phyloP scores from a whole-genome alignment of 2,113 vertebrate species.

The Recurvirostra avosetta region DNA sequence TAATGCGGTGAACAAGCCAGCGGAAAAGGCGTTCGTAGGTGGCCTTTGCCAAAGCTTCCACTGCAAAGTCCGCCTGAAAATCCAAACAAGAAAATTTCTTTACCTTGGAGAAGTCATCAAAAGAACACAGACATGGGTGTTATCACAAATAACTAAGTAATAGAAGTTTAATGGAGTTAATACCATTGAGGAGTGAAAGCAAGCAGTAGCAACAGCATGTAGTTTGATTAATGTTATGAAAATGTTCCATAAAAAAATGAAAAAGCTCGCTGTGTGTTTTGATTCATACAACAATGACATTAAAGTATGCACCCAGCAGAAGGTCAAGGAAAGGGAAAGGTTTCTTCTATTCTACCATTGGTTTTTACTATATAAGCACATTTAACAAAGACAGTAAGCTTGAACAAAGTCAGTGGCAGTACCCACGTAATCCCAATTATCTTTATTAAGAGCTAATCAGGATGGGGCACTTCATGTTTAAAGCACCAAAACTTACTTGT shows the following conservation, averaged over 20 bases:
- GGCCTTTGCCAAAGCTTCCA: slow-evolving; percentile 95
- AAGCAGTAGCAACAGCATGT: not conserved
- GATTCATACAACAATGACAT: not conserved
- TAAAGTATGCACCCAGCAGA: not conserved
- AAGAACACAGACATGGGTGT: not conserved
- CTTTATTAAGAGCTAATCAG: not conserved
- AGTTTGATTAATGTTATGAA: not conserved
- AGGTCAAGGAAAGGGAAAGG: not conserved
- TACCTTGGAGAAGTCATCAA: not conserved
- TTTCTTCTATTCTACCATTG: not conserved
- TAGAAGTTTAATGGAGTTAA: not conserved
- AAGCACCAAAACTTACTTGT: slow-evolving; percentile 77
- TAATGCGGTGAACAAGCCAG: slow-evolving; percentile 97
- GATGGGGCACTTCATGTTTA: rapidly evolving
- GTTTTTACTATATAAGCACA: not conserved
- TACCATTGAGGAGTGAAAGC: not conserved
- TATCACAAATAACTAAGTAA: not conserved
- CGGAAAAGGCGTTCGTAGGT: slow-evolving; percentile 97
- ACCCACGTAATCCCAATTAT: too few species aligned
- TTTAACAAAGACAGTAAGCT: not conserved
- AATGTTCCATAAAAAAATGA: not conserved
- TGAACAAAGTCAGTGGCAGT: not conserved
- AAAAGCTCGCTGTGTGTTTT: not conserved
- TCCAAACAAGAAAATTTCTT: not conserved
- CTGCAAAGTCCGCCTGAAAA: slow-evolving; percentile 92